Evolutionary conservation across 2,888 invertebrate genomes (phyloP).

Genomic region (Drosophila nr. perissopoda): DNA sequence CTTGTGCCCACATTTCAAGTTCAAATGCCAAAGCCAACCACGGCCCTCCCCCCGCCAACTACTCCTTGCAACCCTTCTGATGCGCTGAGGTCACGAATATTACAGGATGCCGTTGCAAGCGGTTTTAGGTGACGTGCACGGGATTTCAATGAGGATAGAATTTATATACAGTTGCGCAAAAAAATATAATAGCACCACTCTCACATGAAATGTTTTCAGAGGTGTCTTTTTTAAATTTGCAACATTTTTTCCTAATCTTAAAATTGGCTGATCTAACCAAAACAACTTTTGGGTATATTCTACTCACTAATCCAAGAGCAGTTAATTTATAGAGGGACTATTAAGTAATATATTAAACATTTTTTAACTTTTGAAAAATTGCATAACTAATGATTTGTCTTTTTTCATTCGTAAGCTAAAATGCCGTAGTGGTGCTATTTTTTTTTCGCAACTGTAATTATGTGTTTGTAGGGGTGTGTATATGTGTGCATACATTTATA

Average conservation of each 20-base stretch:
- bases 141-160: background rate
- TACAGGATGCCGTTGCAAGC: constrained; percentile 8
- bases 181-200: background rate
- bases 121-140: background rate
- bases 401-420: background rate
- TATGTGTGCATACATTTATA: background rate
- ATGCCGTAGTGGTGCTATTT: background rate
- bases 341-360: no score
- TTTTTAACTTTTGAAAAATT: background rate
- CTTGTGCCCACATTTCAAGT: constrained; percentile 52
- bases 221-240: background rate
- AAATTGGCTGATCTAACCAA: background rate
- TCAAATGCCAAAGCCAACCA: constrained; percentile 42
- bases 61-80: background rate
- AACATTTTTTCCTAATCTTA: background rate
- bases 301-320: background rate
- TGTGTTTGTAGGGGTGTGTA: background rate
- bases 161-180: background rate
- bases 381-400: background rate
- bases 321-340: no score
- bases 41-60: background rate
- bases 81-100: constrained; percentile 50
- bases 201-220: background rate
- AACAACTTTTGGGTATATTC: background rate
- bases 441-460: background rate